Conservation (phyloP, 2,113 vertebrate genomes). For the Protomyctophum bolini region DNA sequence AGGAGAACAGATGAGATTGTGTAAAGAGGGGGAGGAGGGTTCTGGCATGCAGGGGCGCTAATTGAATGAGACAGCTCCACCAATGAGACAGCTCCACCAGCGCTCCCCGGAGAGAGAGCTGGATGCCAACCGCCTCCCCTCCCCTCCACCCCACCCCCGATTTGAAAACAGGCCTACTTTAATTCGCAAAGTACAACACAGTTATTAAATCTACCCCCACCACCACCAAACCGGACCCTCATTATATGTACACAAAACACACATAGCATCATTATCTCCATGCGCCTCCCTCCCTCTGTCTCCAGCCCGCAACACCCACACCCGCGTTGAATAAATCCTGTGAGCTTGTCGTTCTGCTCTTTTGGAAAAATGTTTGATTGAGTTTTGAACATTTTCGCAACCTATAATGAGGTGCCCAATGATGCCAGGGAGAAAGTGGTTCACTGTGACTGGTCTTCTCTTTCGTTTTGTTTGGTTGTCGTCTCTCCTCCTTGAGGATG, state of each 20-base stretch:
- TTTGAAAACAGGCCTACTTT: constrained; percentile 74
- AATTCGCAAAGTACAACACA: constrained; percentile 81
- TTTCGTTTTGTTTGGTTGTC: no score
- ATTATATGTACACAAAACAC: constrained; percentile 18
- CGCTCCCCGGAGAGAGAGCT: constrained; percentile 70
- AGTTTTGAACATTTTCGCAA: no score
- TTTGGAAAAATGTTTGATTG: no score
- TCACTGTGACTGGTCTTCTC: no score
- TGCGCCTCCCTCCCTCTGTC: not conserved
- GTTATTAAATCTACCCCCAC: constrained; percentile 84
- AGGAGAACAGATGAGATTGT: constrained; percentile 77
- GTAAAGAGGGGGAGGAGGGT: constrained; percentile 32
- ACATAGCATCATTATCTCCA: constrained; percentile 3
- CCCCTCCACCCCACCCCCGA: constrained; percentile 50
- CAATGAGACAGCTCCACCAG: constrained; percentile 65
- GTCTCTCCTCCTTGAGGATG: no score
- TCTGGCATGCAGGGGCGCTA: constrained; percentile 79
- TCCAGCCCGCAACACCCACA: not conserved
- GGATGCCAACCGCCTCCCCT: constrained; percentile 42
- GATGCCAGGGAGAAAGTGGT: no score
- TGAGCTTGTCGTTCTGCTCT: no score
- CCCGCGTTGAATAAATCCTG: no score
- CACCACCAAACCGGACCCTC: constrained; percentile 51
- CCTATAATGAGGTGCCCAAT: no score
- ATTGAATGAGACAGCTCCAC: constrained; percentile 82